A percentile compares a stretch with the other conserved stretches of the same genome.
These are phyloP conservation scores for Esox lucius DNA, from an alignment of 2,797 vertebrate species.

Conservation along the genomic window DNA sequence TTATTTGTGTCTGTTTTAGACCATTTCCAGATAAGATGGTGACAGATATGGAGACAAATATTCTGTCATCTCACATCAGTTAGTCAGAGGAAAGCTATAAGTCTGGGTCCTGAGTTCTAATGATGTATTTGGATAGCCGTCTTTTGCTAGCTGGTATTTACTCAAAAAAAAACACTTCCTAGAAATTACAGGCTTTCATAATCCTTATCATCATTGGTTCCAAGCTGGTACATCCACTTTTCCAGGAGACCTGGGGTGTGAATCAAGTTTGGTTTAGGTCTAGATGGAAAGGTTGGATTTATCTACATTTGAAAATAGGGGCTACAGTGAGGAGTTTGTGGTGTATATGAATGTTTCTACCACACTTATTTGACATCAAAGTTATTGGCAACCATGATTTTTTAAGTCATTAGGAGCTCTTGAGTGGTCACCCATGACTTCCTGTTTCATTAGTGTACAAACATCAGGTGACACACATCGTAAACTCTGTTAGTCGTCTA, in stretches of 20 bases:
- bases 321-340: background rate
- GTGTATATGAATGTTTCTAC: background rate
- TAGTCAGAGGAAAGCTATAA: background rate
- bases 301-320: background rate
- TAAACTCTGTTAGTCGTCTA: too few relatives aligned
- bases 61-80: background rate
- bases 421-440: too few relatives aligned
- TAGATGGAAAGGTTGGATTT: conserved; percentile 22
- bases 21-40: background rate
- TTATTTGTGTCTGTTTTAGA: background rate
- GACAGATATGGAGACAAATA: background rate
- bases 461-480: too few relatives aligned
- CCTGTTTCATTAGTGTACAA: too few relatives aligned
- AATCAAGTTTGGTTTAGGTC: conserved; percentile 35
- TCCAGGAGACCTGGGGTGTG: conserved; percentile 38
- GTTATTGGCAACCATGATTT: too few relatives aligned
- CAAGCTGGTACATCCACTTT: conserved; percentile 16
- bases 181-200: conserved; percentile 13
- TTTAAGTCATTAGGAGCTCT: too few relatives aligned
- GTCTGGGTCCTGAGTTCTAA: background rate
- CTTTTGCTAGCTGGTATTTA: background rate
- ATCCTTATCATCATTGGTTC: conserved; percentile 14
- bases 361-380: too few relatives aligned
- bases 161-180: background rate
- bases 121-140: background rate